Evolutionary conservation across 2,888 invertebrate genomes (phyloP), one percentile per base, ranked within the genome.

Genomic region (Xylophagus ater): DNA sequence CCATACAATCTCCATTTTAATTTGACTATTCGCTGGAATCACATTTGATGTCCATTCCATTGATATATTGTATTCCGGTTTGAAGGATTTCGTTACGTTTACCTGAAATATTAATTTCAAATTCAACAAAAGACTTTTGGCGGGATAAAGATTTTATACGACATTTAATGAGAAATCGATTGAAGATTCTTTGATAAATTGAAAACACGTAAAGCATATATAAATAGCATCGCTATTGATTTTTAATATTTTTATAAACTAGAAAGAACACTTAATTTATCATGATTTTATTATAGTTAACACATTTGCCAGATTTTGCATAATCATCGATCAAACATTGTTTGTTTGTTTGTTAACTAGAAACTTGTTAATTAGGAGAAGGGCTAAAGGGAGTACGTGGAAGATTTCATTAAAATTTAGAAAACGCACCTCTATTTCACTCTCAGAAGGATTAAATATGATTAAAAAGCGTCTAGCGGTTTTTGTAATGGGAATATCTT

Each of bases 1-100:
- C 84, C 84, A 84, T 14, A 59, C 55, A 51, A 84, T 62, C 26
- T 71, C 70, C 49, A 84, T 62, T 39, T 62, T 52, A 31, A 68
- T 66, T 42, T 70, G 70, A 41, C 67, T 66, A 30, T 73, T 66
- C 1, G 75, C 69, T 25, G 71, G 67, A 9, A 84, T 58, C 2
- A 56, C 53, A 20, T 71, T 59, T 55, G 72, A 68, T 42, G 66
- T 67, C 65, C 71, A 73, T 32, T 71, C 76, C 9, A 80, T 56
- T 10, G 59, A 56, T 5, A 82, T 61, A 42, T 69, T 64, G 33
- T 78, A 57, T 17, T 80, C 79, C 34, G 68, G 62, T 4, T 67
- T 68, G 5, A 80, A 66, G n/a, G 55, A 47, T 53, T 68, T 73
- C 28, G 59, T 65, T 14, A 74, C 56, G 37, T 55, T 58, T 33